These are phyloP conservation scores for Dicyrtoma fusca DNA, from an alignment of 2,888 invertebrate species.

Conservation along the genomic window DNA sequence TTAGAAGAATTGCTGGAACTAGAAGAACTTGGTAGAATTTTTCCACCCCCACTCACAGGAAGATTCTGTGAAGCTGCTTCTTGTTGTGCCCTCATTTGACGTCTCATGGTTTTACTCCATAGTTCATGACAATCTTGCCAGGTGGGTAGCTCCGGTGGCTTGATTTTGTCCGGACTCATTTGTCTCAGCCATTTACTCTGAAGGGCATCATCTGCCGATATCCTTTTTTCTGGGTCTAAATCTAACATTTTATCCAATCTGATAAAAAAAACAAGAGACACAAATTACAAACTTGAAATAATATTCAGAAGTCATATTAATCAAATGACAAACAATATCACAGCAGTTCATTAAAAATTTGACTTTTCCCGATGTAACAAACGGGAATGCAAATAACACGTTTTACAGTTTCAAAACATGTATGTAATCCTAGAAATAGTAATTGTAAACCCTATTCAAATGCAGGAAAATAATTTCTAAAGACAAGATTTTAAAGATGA, in stretches of 20 bases:
- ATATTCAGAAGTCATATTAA: too few relatives aligned
- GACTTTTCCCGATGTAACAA: too few relatives aligned
- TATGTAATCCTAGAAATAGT: too few relatives aligned
- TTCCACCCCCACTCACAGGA: slow-evolving; percentile 58
- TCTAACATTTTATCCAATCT: slow-evolving; percentile 90
- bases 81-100: slow-evolving; percentile 78
- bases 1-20: slow-evolving; percentile 23
- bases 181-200: slow-evolving; percentile 89
- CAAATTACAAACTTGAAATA: too few relatives aligned
- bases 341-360: too few relatives aligned
- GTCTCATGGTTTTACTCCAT: slow-evolving; percentile 95
- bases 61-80: slow-evolving; percentile 63
- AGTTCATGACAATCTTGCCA: slow-evolving; percentile 99
- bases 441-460: too few relatives aligned
- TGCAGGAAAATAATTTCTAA: too few relatives aligned
- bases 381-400: too few relatives aligned
- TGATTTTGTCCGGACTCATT: slow-evolving; percentile 80
- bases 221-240: slow-evolving; percentile 89
- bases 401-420: too few relatives aligned
- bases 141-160: slow-evolving; percentile 79
- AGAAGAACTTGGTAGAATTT: slow-evolving; percentile 57
- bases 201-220: slow-evolving; percentile 91
- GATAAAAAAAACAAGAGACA: not conserved
- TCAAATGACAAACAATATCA: too few relatives aligned
- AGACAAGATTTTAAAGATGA: too few relatives aligned